These are phyloP conservation scores for Sebastes schlegelii DNA, from an alignment of 2,113 vertebrate genomes.

Conservation along the genomic window DNA sequence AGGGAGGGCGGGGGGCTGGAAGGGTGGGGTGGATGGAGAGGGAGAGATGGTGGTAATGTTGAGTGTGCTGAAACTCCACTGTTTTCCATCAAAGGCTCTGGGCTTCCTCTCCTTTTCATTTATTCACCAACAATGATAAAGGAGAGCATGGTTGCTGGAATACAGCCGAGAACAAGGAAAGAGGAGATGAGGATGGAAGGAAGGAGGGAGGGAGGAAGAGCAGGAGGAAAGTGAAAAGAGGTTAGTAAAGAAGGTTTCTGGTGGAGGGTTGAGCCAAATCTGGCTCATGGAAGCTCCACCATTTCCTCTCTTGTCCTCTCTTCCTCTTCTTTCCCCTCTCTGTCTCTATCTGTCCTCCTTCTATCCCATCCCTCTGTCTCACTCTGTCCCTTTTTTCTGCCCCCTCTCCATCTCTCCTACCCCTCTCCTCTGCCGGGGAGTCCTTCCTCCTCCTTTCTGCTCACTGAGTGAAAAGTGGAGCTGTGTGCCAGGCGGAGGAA, in stretches of 20 bases:
- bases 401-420: conserved; percentile 18
- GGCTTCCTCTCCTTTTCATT: conserved; percentile 60
- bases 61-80: conserved; percentile 67
- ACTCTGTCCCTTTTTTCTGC: conserved; percentile 8
- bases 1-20: conserved; percentile 12
- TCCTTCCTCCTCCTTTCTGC: conserved; percentile 69
- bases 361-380: background rate
- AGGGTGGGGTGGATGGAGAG: conserved; percentile 30
- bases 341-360: conserved; percentile 20
- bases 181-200: background rate
- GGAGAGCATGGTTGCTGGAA: conserved; percentile 26
- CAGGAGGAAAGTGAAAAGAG: conserved; percentile 10
- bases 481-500: conserved; percentile 85
- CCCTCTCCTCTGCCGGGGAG: conserved; percentile 57
- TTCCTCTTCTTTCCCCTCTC: conserved; percentile 6
- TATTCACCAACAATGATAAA: conserved; percentile 61
- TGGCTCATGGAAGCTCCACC: conserved; percentile 27
- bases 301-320: conserved; percentile 27
- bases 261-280: conserved; percentile 33
- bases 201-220: no score
- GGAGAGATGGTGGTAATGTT: conserved; percentile 47
- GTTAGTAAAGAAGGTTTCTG: conserved; percentile 23
- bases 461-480: conserved; percentile 76
- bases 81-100: conserved; percentile 71
- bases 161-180: background rate